A percentile compares a stretch with the other conserved stretches of the same genome.
phyloP scores from a whole-genome alignment of 92 coral and sea anemone genomes.

The Epizoanthus stellaris region DNA sequence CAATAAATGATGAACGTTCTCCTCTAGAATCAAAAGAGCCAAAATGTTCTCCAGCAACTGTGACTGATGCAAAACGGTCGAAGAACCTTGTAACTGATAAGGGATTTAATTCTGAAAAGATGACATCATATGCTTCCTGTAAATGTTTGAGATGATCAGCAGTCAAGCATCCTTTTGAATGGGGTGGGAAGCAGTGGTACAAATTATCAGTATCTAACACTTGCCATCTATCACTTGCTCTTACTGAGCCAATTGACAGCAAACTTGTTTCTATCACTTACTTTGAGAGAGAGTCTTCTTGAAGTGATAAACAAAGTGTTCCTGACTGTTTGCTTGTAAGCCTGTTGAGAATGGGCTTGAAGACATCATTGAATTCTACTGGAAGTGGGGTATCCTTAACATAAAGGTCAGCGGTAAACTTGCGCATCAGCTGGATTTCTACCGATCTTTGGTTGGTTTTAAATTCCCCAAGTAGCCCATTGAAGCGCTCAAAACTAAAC shows the following conservation, averaged over 20 bases:
- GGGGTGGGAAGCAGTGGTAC: conserved; percentile 42
- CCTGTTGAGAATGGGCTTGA: conserved; percentile 49
- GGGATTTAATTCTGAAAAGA: background rate
- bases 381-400: conserved; percentile 53
- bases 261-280: conserved; percentile 42
- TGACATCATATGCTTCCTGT: background rate
- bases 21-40: conserved; percentile 30
- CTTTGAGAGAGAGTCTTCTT: conserved; percentile 35
- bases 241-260: conserved; percentile 68
- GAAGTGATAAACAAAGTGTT: conserved; percentile 27
- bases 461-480: conserved; percentile 69
- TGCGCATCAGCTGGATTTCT: conserved; percentile 64
- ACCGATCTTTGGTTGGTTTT: conserved; percentile 59
- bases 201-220: conserved; percentile 23
- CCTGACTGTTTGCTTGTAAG: conserved; percentile 47
- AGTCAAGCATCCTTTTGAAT: conserved; percentile 6
- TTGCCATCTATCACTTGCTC: conserved; percentile 32
- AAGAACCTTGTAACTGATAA: conserved; percentile 21
- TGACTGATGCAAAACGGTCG: conserved; percentile 4
- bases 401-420: conserved; percentile 33
- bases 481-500: conserved; percentile 74
- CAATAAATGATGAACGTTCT: conserved; percentile 53
- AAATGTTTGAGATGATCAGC: conserved; percentile 11
- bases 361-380: conserved; percentile 18
- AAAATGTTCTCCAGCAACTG: conserved; percentile 1